These are phyloP conservation scores for Crypturellus tataupa DNA, from an alignment of 2,797 vertebrate genomes.

Conservation along the genomic window DNA sequence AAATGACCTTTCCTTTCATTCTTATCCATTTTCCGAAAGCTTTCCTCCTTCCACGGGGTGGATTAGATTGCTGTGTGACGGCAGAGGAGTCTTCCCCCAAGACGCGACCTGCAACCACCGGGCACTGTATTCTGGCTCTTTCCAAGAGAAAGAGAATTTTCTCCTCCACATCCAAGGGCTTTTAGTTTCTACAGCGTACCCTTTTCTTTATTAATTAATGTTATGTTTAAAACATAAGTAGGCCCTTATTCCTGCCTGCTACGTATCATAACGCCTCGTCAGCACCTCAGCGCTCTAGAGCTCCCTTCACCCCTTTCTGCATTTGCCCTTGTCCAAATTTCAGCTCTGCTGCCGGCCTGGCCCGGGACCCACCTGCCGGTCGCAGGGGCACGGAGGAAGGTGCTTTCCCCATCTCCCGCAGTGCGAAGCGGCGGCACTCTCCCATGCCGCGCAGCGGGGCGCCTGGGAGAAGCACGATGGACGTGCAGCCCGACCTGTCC, in stretches of 20 bases:
- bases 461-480: accelerated
- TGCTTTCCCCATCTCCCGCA: accelerated
- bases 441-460: accelerated
- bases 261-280: background rate
- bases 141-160: background rate
- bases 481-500: accelerated
- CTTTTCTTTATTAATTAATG: constrained; percentile 75
- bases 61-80: background rate
- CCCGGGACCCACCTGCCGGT: background rate
- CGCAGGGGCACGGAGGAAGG: accelerated
- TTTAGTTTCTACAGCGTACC: constrained; percentile 11
- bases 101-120: background rate
- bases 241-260: constrained; percentile 35
- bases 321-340: background rate
- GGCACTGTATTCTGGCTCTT: background rate
- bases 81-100: background rate
- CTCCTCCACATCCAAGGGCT: constrained; percentile 9
- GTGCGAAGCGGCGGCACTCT: background rate
- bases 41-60: background rate
- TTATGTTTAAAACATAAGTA: constrained; percentile 67
- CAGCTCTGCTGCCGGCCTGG: background rate
- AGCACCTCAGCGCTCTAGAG: constrained; percentile 23
- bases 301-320: background rate
- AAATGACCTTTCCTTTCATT: constrained; percentile 49
- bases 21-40: background rate